Base-by-base conservation (phyloP, 2,113 vertebrate genomes). In the Sceloporus undulatus region DNA sequence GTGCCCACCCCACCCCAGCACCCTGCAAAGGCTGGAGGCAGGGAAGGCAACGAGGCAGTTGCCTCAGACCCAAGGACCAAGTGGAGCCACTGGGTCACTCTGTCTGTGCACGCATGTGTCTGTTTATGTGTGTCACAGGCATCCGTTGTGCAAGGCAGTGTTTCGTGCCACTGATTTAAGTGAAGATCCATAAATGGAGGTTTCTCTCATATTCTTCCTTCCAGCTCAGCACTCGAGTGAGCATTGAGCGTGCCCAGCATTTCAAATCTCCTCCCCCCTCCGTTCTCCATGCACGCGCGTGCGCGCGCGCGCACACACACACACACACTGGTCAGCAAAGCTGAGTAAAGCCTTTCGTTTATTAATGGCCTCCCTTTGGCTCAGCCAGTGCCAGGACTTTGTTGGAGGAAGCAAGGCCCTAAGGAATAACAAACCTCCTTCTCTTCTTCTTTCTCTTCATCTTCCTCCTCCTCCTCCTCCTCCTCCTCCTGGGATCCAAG, bases 141-240 rank as follows among this genome's bases (percentile, higher is more conserved):
- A 9, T 56, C 8, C 10, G 19, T 23, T 48, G 52, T 7, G 4
- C 10, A 27, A 48, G 48, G 48, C 48, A 48, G 48, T 48, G 48
- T 4, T 48, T 48, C 19, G 87, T 19, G 56, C 77, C 16, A 8
- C 91, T 88, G 92, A 75, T 62, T 59, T 82, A 56, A 68, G 86
- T 79, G 88, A 62, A 88, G 87, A 81, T 85, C 86, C 91, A 86
- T 90, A 87, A 92, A 89, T 74, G 88, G 91, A 92, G 48, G 48
- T 48, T 48, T 48, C 48, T 48, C 48, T 48, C 48, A 5, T 48
- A 5, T 48, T 7, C 48, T 48, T 48, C 48, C 48, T 48, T 48
- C 48, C 48, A 86, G 86, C 83, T 88, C 87, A 86, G 90, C 75
- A 85, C 82, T 88, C 6, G 25, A 92, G 89, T 38, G 0, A 10